Conservation (phyloP, 2,113 vertebrate species). For the Paracanthobrama guichenoti region DNA sequence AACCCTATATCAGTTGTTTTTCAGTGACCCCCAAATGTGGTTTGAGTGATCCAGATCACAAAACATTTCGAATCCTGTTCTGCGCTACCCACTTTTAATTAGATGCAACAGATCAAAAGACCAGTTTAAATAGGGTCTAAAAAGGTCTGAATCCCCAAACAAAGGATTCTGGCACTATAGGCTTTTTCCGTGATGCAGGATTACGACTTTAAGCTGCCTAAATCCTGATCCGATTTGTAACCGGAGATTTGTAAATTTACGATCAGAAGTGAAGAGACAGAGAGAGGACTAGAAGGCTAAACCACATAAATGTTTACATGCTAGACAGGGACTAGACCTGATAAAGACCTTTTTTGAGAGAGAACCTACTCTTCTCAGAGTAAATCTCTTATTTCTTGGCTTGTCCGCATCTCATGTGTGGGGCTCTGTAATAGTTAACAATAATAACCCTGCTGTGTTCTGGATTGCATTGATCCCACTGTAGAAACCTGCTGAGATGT, state of each 20-base stretch:
- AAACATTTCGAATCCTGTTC: background rate
- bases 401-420: too few species aligned
- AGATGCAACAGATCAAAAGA: background rate
- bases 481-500: slow-evolving; percentile 70
- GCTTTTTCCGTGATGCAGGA: slow-evolving; percentile 32
- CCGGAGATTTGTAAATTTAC: slow-evolving; percentile 21
- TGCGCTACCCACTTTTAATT: background rate
- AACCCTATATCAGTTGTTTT: too few species aligned
- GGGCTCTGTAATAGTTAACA: background rate
- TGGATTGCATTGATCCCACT: slow-evolving; percentile 70
- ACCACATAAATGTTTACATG: background rate
- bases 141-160: background rate
- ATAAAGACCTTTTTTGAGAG: background rate
- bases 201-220: slow-evolving; percentile 28
- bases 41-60: background rate
- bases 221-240: background rate
- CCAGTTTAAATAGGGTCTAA: background rate
- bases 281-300: slow-evolving; percentile 30
- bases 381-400: background rate
- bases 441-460: slow-evolving; percentile 37
- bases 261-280: slow-evolving; percentile 23
- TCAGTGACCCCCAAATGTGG: too few species aligned
- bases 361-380: background rate
- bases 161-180: slow-evolving; percentile 6
- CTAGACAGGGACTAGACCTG: background rate